Evolutionary conservation across 2,888 invertebrate species (phyloP).

Genomic region (Tachina grossa): DNA sequence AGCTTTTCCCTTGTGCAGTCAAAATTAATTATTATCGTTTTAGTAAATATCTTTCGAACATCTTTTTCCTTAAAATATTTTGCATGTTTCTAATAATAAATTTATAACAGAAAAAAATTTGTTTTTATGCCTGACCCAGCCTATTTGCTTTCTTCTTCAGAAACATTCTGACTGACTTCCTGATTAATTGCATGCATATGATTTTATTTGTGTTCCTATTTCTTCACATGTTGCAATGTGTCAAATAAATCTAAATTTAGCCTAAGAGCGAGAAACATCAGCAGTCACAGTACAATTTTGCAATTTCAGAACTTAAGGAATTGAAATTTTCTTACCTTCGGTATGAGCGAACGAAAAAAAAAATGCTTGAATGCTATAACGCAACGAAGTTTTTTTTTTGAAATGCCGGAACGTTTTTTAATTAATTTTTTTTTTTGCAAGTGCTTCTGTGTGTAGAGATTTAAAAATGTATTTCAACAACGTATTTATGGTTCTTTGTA

Average conservation of each 20-base stretch:
- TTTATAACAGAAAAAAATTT: neutral
- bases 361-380: conserved; percentile 62
- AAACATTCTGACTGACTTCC: conserved; percentile 29
- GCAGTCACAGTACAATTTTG: conserved; percentile 10
- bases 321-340: neutral
- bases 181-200: conserved; percentile 50
- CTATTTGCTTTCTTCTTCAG: neutral
- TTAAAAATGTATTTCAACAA: conserved; percentile 15
- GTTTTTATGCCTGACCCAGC: conserved; percentile 1
- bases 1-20: too few species aligned
- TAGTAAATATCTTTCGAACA: too few species aligned
- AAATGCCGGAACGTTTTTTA: conserved; percentile 7
- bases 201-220: conserved; percentile 13
- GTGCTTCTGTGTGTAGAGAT: neutral
- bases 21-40: too few species aligned
- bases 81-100: too few species aligned
- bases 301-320: conserved; percentile 1
- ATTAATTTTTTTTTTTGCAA: conserved; percentile 16
- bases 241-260: conserved; percentile 62
- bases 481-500: neutral
- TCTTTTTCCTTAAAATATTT: too few species aligned
- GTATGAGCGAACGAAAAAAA: neutral
- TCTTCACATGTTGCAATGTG: conserved; percentile 20
- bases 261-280: conserved; percentile 18
- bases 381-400: conserved; percentile 38